These are phyloP conservation scores for Polydrusus tereticollis DNA, from an alignment of 2,888 invertebrate genomes.

Conservation along the genomic window DNA sequence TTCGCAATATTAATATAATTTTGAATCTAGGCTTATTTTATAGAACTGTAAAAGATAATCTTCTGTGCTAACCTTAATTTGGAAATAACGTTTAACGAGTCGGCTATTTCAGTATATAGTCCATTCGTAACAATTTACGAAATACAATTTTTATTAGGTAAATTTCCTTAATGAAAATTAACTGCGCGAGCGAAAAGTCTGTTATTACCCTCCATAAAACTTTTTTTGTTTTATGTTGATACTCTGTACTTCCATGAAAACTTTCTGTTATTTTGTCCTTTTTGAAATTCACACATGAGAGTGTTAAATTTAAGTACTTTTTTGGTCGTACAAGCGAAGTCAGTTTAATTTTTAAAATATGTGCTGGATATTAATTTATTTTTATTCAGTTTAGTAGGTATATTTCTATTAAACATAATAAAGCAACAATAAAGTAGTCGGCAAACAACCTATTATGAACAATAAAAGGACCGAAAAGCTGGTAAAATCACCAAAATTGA, in stretches of 20 bases:
- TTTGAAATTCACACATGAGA: not conserved
- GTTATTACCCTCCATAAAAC: slow-evolving; percentile 17
- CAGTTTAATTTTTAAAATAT: too few species aligned
- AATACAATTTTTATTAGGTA: slow-evolving; percentile 12
- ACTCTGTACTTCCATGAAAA: not conserved
- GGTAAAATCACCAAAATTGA: too few species aligned
- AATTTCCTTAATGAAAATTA: slow-evolving; percentile 15
- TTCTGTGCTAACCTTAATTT: not conserved
- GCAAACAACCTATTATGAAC: too few species aligned
- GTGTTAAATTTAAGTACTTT: too few species aligned
- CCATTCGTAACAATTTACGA: slow-evolving; percentile 11
- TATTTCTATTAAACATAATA: too few species aligned
- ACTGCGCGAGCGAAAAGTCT: slow-evolving; percentile 1
- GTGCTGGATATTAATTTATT: too few species aligned
- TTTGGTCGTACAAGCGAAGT: too few species aligned
- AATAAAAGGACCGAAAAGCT: too few species aligned
- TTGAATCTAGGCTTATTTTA: not conserved
- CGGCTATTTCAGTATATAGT: not conserved
- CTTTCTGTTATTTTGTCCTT: not conserved
- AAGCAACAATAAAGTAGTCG: too few species aligned
- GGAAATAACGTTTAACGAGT: not conserved
- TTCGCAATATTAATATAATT: too few species aligned
- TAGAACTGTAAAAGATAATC: not conserved
- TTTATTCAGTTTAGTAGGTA: too few species aligned
- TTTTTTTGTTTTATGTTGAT: slow-evolving; percentile 15